phyloP scores from a whole-genome alignment of 2,113 vertebrate species.

The Heliornis fulica region DNA sequence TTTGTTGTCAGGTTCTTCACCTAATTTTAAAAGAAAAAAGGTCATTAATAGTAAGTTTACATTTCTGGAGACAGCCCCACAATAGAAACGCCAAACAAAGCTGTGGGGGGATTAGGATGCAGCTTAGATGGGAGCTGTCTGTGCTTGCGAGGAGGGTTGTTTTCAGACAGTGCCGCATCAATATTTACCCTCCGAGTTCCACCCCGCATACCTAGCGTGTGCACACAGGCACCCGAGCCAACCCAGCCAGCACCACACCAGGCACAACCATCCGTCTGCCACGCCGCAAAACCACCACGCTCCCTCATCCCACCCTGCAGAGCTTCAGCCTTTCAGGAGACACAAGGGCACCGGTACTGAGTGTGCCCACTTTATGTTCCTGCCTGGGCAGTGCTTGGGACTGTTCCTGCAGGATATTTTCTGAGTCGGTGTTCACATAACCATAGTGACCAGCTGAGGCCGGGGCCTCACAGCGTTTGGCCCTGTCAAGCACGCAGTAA shows the following conservation, averaged over 20 bases:
- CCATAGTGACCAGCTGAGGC: not conserved
- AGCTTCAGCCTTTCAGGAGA: not conserved
- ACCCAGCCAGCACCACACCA: not conserved
- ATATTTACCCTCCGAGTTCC: slow-evolving; percentile 53
- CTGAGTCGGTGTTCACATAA: not conserved
- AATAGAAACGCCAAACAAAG: slow-evolving; percentile 25
- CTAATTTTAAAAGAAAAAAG: slow-evolving; percentile 70
- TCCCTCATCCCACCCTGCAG: not conserved
- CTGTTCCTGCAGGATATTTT: not conserved
- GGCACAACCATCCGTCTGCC: not conserved
- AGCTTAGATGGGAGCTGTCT: slow-evolving; percentile 28
- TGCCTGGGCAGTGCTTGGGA: not conserved
- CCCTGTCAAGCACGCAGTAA: not conserved
- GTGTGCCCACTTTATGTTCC: not conserved
- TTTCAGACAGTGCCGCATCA: slow-evolving; percentile 23
- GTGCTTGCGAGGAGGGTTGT: not conserved
- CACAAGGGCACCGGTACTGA: not conserved
- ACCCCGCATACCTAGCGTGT: not conserved
- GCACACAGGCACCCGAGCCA: not conserved
- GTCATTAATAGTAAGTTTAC: slow-evolving; percentile 28
- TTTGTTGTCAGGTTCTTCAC: slow-evolving; percentile 88
- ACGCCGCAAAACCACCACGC: not conserved
- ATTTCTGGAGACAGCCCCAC: slow-evolving; percentile 13
- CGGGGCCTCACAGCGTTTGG: not conserved
- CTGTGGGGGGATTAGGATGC: not conserved